These are phyloP conservation scores for Andinoacara biseriatus DNA, from an alignment of 2,113 vertebrate species.

Conservation along the genomic window DNA sequence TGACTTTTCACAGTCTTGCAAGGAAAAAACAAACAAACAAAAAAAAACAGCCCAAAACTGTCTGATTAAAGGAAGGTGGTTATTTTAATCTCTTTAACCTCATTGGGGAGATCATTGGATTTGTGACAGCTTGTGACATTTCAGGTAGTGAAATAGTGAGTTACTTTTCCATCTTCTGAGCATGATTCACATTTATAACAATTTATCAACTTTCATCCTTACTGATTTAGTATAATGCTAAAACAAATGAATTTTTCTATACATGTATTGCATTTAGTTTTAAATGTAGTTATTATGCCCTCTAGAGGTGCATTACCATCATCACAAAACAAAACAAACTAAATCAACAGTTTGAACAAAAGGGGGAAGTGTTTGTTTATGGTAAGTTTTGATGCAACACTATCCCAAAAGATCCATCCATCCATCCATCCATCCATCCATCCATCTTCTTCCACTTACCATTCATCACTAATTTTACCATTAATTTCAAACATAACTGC, in stretches of 20 bases:
- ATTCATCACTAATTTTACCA: not conserved
- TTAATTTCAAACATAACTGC: not conserved
- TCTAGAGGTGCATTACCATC: constrained; percentile 56
- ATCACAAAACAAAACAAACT: constrained; percentile 19
- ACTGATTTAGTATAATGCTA: not conserved
- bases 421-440: no score
- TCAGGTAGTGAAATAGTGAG: not conserved
- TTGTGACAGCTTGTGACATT: not conserved
- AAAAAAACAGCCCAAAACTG: no score
- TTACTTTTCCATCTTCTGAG: not conserved
- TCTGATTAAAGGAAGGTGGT: constrained; percentile 18
- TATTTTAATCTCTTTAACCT: not conserved
- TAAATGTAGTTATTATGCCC: constrained; percentile 46
- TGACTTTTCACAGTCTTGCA: constrained; percentile 17
- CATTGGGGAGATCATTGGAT: not conserved
- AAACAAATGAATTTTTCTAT: not conserved
- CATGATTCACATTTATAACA: not conserved
- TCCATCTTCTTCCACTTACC: no score
- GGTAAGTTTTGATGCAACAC: not conserved
- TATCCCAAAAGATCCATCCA: not conserved
- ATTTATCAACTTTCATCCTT: not conserved
- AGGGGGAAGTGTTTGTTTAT: not conserved
- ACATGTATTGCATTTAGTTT: not conserved
- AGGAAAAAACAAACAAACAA: constrained; percentile 2
- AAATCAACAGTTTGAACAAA: not conserved